Evolutionary conservation across 2,113 vertebrate genomes (phyloP).

Genomic region (Callocephalon fimbriatum): DNA sequence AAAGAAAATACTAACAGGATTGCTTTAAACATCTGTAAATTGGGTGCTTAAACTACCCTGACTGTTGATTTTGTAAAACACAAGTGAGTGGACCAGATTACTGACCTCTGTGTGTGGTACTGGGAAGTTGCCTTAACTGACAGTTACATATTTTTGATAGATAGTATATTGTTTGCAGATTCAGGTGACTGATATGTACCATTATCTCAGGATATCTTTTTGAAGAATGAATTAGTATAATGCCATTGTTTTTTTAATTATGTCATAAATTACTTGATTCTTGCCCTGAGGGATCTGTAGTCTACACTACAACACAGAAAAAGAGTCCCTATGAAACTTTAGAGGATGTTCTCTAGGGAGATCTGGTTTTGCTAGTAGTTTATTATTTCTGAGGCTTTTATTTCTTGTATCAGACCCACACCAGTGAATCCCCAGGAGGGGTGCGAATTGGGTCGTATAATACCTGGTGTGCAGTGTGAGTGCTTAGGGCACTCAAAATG

Average conservation of each 20-base stretch:
- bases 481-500: background rate
- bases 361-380: background rate
- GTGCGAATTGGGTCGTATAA: background rate
- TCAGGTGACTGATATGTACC: background rate
- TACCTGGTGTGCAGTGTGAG: background rate
- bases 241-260: conserved; percentile 35
- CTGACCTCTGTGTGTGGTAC: background rate
- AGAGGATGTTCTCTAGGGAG: background rate
- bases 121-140: background rate
- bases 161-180: conserved; percentile 17
- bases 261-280: conserved; percentile 27
- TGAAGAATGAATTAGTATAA: conserved; percentile 29
- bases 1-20: background rate
- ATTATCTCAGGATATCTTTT: conserved; percentile 34
- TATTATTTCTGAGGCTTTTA: background rate
- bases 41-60: background rate
- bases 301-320: background rate
- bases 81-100: background rate
- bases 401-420: background rate
- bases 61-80: background rate
- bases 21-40: background rate
- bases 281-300: background rate
- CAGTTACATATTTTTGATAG: background rate
- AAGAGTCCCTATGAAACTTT: background rate
- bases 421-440: background rate